Evolutionary conservation across 2,113 vertebrate genomes (phyloP), one percentile per base, ranked within the genome.

Genomic region (Ptilorrhoa leucosticta): DNA sequence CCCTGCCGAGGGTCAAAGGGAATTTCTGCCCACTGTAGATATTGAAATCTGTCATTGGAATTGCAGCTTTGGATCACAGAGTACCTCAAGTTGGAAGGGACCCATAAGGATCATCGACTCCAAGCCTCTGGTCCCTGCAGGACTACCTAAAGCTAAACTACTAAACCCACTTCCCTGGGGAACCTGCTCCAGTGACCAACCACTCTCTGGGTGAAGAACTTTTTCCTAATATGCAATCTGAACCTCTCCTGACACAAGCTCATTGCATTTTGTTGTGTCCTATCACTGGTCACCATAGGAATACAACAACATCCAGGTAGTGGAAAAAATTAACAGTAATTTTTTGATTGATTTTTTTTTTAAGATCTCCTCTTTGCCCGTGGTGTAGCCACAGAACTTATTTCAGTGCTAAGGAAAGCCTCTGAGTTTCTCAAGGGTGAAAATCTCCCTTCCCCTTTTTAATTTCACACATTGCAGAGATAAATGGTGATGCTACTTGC

Each of bases 311-410:
- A 8, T 20, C 13, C 35, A 58, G 7, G 9, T 6, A 26, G 19
- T 22, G 7, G 7, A 83, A 87, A 79, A 24, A 53, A 19, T 48
- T 47, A 33, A 1, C 8, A 42, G 7, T 1, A 1, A 4, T 24
- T 61, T 9, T 23, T 12, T 1, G 0, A 6, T 12, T 1, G 0
- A 6, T 2, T 3, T 11, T 31, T 20, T 50, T 47, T 71, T 47
- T 11, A n/a, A 64, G 17, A 28, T 31, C 5, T 92, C 17, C 15
- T 60, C 15, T 77, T 69, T 84, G 18, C 23, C n/a, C 33, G 3
- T 9, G 28, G 4, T 21, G 7, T 23, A 72, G 21, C 21, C 53
- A 58, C 20, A 45, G 44, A 26, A 18, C 24, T 81, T 23, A 7
- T 63, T 80, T 83, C 39, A 37, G 10, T 15, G 17, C 10, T 77